These are phyloP conservation scores for Pachyramphus minor DNA, from an alignment of 2,113 vertebrate genomes.

Conservation along the genomic window DNA sequence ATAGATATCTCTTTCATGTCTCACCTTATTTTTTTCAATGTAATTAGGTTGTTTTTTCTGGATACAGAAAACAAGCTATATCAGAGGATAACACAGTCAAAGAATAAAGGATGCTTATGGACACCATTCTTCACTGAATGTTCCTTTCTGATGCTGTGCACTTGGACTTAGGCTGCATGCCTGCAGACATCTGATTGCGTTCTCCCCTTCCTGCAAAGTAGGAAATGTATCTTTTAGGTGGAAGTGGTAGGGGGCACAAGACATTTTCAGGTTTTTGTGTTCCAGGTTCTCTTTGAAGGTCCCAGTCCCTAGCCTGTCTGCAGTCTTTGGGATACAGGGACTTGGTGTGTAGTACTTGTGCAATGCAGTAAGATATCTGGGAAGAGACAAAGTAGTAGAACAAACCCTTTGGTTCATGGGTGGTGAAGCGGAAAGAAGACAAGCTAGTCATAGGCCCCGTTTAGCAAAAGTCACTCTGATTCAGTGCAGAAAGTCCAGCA, in stretches of 20 bases:
- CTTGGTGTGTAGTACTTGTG: background rate
- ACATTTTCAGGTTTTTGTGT: background rate
- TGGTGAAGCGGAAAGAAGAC: background rate
- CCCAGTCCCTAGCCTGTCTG: background rate
- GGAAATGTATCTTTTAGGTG: background rate
- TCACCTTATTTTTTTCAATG: background rate
- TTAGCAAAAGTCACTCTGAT: background rate
- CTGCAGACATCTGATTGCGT: background rate
- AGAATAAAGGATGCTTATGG: background rate
- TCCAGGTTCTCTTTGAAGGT: background rate
- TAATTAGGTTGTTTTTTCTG: background rate
- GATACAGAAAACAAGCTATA: background rate
- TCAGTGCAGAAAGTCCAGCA: background rate
- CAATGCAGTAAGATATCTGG: background rate
- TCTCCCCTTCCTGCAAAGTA: background rate
- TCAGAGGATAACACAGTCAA: background rate
- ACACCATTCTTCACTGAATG: background rate
- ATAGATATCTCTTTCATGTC: background rate
- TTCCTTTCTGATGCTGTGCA: background rate
- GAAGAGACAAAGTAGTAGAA: background rate
- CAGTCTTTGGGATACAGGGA: background rate
- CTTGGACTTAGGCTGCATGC: background rate
- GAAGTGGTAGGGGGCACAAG: background rate
- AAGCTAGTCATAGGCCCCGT: background rate
- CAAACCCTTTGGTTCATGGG: background rate